Evolutionary conservation across 2,888 invertebrate species (phyloP).

Genomic region (Alviniconcha strummeri): DNA sequence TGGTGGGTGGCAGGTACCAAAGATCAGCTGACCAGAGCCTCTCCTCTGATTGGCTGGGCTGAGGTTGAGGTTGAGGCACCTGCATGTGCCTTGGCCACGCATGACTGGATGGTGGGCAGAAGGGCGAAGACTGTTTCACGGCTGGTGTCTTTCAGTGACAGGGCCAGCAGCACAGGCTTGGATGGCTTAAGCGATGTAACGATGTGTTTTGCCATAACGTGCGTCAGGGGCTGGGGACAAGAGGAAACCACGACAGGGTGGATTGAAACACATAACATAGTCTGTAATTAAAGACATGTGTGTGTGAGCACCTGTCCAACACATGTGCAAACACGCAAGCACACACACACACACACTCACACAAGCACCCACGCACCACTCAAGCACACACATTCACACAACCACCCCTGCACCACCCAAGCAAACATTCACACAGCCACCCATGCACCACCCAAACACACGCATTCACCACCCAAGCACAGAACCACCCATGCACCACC

Average conservation of each 20-base stretch:
- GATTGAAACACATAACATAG: constrained; percentile 3
- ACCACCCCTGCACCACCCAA: too few relatives aligned
- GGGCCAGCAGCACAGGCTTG: constrained; percentile 61
- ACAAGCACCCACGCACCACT: too few relatives aligned
- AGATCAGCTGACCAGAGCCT: not conserved
- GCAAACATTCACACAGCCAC: too few relatives aligned
- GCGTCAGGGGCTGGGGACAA: constrained; percentile 61
- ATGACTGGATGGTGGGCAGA: constrained; percentile 27
- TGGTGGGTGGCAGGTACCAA: too few relatives aligned
- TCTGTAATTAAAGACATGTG: not conserved
- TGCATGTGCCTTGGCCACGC: constrained; percentile 3
- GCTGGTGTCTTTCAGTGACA: constrained; percentile 63
- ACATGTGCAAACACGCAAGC: not conserved
- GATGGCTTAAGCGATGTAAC: constrained; percentile 52
- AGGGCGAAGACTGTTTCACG: constrained; percentile 51
- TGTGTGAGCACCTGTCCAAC: not conserved
- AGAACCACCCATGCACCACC: too few relatives aligned
- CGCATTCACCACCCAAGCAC: too few relatives aligned
- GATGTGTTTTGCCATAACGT: constrained; percentile 66
- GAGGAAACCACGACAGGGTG: not conserved
- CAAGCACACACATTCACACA: too few relatives aligned
- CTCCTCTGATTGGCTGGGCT: not conserved
- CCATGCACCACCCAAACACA: too few relatives aligned
- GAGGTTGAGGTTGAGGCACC: not conserved
- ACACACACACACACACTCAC: not conserved